These are phyloP conservation scores for Chondrosia reniformis DNA, from an alignment of 37 sponge, comb jelly and placozoan genomes.

Conservation along the genomic window DNA sequence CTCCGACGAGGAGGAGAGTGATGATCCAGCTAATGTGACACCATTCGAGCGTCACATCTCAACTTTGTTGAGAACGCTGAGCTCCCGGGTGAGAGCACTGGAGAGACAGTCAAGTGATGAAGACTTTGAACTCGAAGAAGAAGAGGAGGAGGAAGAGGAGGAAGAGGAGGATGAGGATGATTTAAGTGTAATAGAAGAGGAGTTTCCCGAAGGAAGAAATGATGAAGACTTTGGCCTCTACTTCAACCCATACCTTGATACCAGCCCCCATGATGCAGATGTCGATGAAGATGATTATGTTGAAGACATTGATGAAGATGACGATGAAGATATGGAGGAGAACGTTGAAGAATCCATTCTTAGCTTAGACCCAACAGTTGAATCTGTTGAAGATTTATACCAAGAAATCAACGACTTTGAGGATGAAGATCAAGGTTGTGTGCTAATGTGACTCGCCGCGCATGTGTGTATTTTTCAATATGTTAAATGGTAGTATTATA, in stretches of 20 bases:
- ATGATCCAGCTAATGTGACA: background rate
- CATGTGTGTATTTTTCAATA: background rate
- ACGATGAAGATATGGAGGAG: slow-evolving; percentile 17
- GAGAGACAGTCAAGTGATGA: background rate
- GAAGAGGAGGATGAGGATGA: background rate
- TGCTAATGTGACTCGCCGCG: background rate
- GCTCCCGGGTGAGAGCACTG: slow-evolving; percentile 20
- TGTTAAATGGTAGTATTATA: background rate
- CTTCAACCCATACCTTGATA: no score
- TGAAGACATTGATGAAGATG: slow-evolving; percentile 9
- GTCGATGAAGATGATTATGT: background rate
- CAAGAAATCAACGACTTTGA: background rate
- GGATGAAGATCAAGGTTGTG: background rate
- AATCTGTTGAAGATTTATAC: background rate
- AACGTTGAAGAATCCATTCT: background rate
- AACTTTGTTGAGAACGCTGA: slow-evolving; percentile 5
- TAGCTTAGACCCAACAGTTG: slow-evolving; percentile 35
- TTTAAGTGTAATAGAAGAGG: no score
- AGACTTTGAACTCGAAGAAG: background rate
- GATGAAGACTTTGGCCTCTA: background rate
- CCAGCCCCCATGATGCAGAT: background rate
- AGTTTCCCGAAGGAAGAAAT: no score
- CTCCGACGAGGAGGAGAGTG: background rate
- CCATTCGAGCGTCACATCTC: slow-evolving; percentile 21
- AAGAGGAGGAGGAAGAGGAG: background rate